phyloP scores from a whole-genome alignment of 2,888 invertebrate species.

The Salticus scenicus region DNA sequence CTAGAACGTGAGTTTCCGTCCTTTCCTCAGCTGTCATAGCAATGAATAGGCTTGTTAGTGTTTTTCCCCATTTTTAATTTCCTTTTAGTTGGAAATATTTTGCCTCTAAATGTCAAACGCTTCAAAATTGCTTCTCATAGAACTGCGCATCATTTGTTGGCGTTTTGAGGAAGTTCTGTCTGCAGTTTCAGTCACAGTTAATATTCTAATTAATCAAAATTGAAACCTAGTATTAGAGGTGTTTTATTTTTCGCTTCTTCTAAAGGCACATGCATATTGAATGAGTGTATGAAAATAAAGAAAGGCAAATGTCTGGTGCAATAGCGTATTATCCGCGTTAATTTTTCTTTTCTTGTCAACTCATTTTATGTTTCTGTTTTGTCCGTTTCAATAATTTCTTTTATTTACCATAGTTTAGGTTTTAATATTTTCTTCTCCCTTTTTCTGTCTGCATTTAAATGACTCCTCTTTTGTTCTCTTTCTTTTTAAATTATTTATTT shows the following conservation, averaged over 20 bases:
- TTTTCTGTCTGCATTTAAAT: too few relatives aligned
- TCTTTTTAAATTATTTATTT: too few relatives aligned
- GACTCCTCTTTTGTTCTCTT: too few relatives aligned
- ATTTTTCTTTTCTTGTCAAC: too few relatives aligned
- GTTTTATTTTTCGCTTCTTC: not conserved
- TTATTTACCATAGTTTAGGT: too few relatives aligned
- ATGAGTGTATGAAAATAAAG: too few relatives aligned
- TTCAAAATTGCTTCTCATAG: not conserved
- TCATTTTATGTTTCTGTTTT: too few relatives aligned
- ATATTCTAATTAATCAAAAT: slow-evolving; percentile 15
- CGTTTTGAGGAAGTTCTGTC: not conserved
- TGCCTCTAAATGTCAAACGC: slow-evolving; percentile 13
- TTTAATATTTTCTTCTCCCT: too few relatives aligned
- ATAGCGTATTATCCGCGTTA: too few relatives aligned
- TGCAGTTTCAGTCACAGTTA: not conserved
- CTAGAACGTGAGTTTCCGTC: not conserved
- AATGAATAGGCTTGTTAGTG: slow-evolving; percentile 15
- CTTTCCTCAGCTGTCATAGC: slow-evolving; percentile 1
- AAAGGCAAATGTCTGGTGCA: too few relatives aligned
- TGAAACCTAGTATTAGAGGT: not conserved
- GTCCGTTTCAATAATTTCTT: too few relatives aligned
- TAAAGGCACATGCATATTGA: too few relatives aligned
- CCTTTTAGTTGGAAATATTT: not conserved
- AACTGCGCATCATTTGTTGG: not conserved
- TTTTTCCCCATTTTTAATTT: slow-evolving; percentile 19